A percentile compares a stretch with the other conserved stretches of the same genome.
These are phyloP conservation scores for Ispidina lecontei DNA, from an alignment of 2,797 vertebrate species.

Conservation along the genomic window DNA sequence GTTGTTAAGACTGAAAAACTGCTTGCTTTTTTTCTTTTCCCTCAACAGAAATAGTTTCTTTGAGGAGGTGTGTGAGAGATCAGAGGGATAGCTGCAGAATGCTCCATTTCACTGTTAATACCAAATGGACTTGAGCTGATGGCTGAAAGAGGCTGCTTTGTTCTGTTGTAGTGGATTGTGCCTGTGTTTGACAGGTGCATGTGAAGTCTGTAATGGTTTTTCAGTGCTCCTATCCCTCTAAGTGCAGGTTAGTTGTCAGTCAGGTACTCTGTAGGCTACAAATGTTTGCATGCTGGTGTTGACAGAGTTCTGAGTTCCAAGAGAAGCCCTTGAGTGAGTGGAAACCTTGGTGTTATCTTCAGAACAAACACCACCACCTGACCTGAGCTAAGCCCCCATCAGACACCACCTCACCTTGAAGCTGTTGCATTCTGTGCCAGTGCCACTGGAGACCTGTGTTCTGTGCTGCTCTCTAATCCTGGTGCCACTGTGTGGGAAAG, in stretches of 20 bases:
- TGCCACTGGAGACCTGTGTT: not conserved
- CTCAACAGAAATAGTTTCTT: fast-evolving
- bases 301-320: not conserved
- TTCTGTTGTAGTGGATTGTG: not conserved
- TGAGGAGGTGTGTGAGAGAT: not conserved
- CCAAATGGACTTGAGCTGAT: fast-evolving
- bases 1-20: not conserved
- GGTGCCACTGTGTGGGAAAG: not conserved
- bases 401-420: not conserved
- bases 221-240: not conserved
- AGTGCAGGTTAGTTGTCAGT: not conserved
- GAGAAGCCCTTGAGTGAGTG: not conserved
- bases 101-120: fast-evolving
- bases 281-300: not conserved
- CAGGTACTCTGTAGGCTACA: not conserved
- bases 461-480: not conserved
- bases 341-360: not conserved
- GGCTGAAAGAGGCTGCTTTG: not conserved
- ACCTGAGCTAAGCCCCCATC: not conserved
- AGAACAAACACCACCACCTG: not conserved
- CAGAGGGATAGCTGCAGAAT: not conserved
- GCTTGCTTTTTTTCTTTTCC: too few relatives aligned
- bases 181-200: not conserved
- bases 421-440: not conserved
- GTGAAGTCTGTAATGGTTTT: not conserved